Percentiles rank a stretch among this genome's conserved stretches.
phyloP scores from a whole-genome alignment of 2,113 vertebrate species.

The Machaerirhynchus nigripectus region DNA sequence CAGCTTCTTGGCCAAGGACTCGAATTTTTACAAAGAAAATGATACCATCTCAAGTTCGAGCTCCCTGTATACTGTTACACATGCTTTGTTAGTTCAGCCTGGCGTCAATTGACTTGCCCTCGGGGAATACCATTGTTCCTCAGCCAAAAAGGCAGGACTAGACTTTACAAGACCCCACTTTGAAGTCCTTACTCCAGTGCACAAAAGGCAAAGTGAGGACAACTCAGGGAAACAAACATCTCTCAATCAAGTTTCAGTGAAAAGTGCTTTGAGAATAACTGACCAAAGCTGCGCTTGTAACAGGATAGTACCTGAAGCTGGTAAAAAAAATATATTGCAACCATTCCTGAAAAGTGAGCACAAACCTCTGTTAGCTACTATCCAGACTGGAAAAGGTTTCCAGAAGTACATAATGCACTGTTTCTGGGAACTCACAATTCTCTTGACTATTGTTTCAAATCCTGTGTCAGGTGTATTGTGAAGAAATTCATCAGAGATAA shows the following conservation, averaged over 20 bases:
- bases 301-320: neutral
- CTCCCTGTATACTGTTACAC: neutral
- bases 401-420: neutral
- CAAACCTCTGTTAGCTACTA: neutral
- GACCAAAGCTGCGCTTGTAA: neutral
- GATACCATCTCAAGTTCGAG: neutral
- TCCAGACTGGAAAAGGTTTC: neutral
- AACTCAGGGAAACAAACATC: neutral
- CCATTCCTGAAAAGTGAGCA: neutral
- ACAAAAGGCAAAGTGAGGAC: neutral
- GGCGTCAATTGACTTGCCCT: neutral
- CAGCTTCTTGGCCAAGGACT: neutral
- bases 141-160: neutral
- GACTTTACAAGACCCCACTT: neutral
- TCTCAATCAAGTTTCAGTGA: neutral
- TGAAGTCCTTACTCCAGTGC: neutral
- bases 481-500: conserved; percentile 12
- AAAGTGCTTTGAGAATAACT: neutral
- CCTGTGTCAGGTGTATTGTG: neutral
- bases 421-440: neutral
- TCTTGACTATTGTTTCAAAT: neutral
- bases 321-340: neutral
- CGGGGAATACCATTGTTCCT: neutral
- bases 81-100: neutral
- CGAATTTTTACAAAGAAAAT: neutral